These are phyloP conservation scores for Sus cebifrons DNA, from an alignment of 2,797 vertebrate genomes.

Conservation along the genomic window DNA sequence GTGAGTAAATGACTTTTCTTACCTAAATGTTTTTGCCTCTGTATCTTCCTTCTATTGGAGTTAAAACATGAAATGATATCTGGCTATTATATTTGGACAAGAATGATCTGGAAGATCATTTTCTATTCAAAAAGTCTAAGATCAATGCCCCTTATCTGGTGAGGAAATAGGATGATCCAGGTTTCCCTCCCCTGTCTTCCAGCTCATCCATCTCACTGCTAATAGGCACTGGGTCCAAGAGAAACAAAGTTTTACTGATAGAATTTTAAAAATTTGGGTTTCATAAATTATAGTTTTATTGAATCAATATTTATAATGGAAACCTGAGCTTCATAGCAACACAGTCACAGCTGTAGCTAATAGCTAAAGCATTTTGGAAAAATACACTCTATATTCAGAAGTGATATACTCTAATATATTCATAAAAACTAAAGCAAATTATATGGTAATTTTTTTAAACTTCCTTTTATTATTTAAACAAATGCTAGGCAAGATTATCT, in stretches of 20 bases:
- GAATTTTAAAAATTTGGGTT: constrained; percentile 44
- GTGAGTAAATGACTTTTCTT: constrained; percentile 27
- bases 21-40: background rate
- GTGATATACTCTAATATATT: background rate
- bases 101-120: background rate
- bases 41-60: background rate
- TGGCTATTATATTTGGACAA: background rate
- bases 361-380: background rate
- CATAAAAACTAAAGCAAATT: background rate
- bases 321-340: background rate
- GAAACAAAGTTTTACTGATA: constrained; percentile 31
- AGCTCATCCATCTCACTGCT: constrained; percentile 4
- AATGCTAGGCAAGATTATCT: constrained; percentile 18
- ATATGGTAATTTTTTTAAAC: background rate
- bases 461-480: background rate
- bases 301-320: background rate
- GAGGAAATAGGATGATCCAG: background rate
- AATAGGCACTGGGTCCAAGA: background rate
- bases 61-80: constrained; percentile 2
- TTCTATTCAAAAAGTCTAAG: background rate
- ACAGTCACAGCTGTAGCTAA: background rate
- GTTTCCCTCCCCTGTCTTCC: background rate
- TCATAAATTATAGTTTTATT: constrained; percentile 38
- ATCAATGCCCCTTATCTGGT: background rate
- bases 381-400: background rate